A percentile compares a stretch with the other conserved stretches of the same genome.
phyloP scores from a whole-genome alignment of 2,888 invertebrate genomes.

The Troides helena region DNA sequence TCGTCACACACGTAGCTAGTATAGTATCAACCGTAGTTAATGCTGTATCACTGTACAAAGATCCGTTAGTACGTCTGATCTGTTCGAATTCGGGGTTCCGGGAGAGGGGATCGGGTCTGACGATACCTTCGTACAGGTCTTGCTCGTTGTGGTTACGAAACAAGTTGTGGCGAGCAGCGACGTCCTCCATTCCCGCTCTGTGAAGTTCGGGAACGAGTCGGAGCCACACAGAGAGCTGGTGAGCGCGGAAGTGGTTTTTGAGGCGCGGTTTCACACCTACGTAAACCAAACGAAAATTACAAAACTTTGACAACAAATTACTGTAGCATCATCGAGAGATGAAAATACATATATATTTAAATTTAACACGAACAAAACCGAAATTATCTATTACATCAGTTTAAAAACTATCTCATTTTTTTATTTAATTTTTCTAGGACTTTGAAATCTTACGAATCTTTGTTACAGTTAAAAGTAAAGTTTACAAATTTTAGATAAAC shows the following conservation, averaged over 20 bases:
- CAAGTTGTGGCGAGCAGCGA: constrained; percentile 91
- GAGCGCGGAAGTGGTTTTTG: constrained; percentile 96
- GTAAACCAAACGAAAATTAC: constrained; percentile 40
- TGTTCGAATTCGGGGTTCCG: constrained; percentile 82
- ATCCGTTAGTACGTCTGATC: constrained; percentile 75
- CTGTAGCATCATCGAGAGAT: no score
- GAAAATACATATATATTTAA: not conserved
- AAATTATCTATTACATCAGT: not conserved
- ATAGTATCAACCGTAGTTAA: constrained; percentile 86
- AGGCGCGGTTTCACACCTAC: constrained; percentile 94
- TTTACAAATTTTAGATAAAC: no score
- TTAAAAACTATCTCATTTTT: no score
- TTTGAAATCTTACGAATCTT: no score
- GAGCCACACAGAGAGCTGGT: constrained; percentile 96
- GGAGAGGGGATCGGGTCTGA: constrained; percentile 90
- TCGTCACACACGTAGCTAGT: constrained; percentile 85
- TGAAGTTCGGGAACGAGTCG: constrained; percentile 95
- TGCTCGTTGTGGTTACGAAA: constrained; percentile 94
- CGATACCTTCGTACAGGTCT: constrained; percentile 93
- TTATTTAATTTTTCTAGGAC: no score
- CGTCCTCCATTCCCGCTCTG: constrained; percentile 93
- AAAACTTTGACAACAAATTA: not conserved
- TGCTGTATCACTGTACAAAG: constrained; percentile 79
- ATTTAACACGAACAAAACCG: not conserved
- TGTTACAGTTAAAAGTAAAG: no score